These are phyloP conservation scores for Tholera decimalis DNA, from an alignment of 2,888 invertebrate species.

Conservation along the genomic window DNA sequence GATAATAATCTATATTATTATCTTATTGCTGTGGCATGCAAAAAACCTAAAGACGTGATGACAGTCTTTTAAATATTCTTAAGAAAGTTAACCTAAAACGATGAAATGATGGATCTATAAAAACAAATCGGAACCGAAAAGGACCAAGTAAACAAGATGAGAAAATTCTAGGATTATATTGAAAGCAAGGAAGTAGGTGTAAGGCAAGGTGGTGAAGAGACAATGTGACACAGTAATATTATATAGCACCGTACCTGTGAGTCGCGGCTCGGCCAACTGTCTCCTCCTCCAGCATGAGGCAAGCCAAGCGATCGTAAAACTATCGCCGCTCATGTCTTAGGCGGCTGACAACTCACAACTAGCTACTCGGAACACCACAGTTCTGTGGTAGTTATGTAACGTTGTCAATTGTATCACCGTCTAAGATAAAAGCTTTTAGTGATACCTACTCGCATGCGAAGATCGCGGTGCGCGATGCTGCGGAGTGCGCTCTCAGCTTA, in stretches of 20 bases:
- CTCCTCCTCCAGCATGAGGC: conserved; percentile 79
- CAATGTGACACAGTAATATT: conserved; percentile 68
- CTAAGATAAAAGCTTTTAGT: conserved; percentile 72
- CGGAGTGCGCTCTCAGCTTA: conserved; percentile 84
- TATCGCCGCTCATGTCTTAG: conserved; percentile 68
- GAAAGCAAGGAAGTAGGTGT: conserved; percentile 68
- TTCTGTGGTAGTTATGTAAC: conserved; percentile 6
- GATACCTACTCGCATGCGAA: conserved; percentile 89
- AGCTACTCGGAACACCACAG: conserved; percentile 9
- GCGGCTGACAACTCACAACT: conserved; percentile 33
- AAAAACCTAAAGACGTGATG: conserved; percentile 22
- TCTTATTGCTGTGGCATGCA: conserved; percentile 52
- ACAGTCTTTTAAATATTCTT: conserved; percentile 6
- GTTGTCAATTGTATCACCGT: conserved; percentile 35
- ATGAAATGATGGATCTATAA: conserved; percentile 29
- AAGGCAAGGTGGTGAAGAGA: conserved; percentile 73
- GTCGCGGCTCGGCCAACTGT: conserved; percentile 65
- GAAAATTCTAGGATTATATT: conserved; percentile 53
- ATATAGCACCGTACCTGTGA: conserved; percentile 77
- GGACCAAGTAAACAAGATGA: conserved; percentile 38
- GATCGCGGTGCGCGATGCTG: conserved; percentile 88
- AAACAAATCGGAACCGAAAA: conserved; percentile 27
- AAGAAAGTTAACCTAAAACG: conserved; percentile 25
- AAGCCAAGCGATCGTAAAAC: conserved; percentile 83
- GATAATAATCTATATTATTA: conserved; percentile 15